Percentiles rank a stretch among this genome's conserved stretches.
Conservation (phyloP, 2,113 vertebrate species). For the Emydura subglobosa region DNA sequence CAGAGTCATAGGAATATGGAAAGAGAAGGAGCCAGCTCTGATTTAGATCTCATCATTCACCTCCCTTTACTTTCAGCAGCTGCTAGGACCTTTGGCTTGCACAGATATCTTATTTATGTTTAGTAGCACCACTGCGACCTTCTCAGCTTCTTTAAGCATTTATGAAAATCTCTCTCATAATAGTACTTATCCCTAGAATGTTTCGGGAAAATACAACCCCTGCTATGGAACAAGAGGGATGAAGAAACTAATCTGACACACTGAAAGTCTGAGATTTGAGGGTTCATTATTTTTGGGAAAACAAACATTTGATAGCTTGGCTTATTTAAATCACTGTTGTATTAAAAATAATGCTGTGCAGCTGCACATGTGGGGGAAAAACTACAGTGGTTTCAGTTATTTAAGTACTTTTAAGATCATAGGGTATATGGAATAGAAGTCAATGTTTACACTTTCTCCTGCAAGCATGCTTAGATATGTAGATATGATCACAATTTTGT, state of each 20-base stretch:
- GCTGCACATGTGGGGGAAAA: not conserved
- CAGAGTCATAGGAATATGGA: not conserved
- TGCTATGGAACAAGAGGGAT: not conserved
- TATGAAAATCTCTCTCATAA: not conserved
- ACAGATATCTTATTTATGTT: not conserved
- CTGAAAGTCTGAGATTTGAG: not conserved
- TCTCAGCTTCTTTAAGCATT: slow-evolving; percentile 8
- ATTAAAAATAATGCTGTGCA: not conserved
- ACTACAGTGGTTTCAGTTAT: not conserved
- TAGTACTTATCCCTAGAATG: not conserved
- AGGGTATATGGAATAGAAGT: not conserved
- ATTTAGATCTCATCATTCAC: not conserved
- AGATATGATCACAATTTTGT: slow-evolving; percentile 36
- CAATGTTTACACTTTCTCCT: not conserved
- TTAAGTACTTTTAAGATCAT: slow-evolving; percentile 9
- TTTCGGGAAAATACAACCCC: not conserved
- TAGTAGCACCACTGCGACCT: not conserved
- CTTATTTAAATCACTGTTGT: slow-evolving; percentile 16
- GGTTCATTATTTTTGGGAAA: slow-evolving; percentile 10
- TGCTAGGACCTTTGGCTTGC: not conserved
- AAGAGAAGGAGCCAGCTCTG: not conserved
- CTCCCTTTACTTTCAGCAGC: not conserved
- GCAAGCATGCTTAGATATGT: not conserved
- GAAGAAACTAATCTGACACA: slow-evolving; percentile 37
- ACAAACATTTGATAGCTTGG: slow-evolving; percentile 14